Conservation (phyloP, 92 coral and sea anemone genomes). For the Parazoanthus atlanticus region DNA sequence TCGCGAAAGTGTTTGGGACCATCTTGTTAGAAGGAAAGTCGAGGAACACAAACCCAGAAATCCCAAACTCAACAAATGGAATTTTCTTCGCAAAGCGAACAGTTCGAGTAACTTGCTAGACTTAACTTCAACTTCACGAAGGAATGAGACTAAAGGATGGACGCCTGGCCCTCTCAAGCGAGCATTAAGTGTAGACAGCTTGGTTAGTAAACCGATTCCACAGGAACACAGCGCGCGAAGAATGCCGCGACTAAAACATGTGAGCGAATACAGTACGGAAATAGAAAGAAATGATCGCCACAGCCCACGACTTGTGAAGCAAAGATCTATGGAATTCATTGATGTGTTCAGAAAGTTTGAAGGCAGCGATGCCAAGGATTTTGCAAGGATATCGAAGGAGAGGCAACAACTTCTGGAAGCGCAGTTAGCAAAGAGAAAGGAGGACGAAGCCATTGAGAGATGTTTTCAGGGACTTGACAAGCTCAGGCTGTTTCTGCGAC, state of each 20-base stretch:
- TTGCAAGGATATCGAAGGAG: slow-evolving; percentile 26
- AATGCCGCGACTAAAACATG: neutral
- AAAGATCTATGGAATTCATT: slow-evolving; percentile 34
- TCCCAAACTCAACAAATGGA: slow-evolving; percentile 28
- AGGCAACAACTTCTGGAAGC: slow-evolving; percentile 13
- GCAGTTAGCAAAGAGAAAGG: slow-evolving; percentile 25
- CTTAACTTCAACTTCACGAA: neutral
- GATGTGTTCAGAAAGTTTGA: slow-evolving; percentile 39
- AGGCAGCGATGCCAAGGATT: slow-evolving; percentile 25
- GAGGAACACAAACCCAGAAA: slow-evolving; percentile 39
- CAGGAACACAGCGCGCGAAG: neutral
- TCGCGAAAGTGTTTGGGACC: neutral
- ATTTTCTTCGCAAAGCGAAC: slow-evolving; percentile 31
- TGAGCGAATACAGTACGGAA: neutral
- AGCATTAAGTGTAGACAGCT: neutral
- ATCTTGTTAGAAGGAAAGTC: slow-evolving; percentile 10
- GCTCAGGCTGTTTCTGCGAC: slow-evolving; percentile 29
- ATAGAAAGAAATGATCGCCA: neutral
- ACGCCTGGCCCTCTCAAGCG: neutral
- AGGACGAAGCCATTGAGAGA: slow-evolving; percentile 21
- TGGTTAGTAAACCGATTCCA: neutral
- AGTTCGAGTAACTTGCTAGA: slow-evolving; percentile 31
- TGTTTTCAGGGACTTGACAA: slow-evolving; percentile 36
- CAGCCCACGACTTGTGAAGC: slow-evolving; percentile 18
- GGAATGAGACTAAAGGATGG: neutral